Evolutionary conservation across 92 coral and sea anemone genomes (phyloP), one percentile per base, ranked within the genome.

Genomic region (Phenganax marumi): DNA sequence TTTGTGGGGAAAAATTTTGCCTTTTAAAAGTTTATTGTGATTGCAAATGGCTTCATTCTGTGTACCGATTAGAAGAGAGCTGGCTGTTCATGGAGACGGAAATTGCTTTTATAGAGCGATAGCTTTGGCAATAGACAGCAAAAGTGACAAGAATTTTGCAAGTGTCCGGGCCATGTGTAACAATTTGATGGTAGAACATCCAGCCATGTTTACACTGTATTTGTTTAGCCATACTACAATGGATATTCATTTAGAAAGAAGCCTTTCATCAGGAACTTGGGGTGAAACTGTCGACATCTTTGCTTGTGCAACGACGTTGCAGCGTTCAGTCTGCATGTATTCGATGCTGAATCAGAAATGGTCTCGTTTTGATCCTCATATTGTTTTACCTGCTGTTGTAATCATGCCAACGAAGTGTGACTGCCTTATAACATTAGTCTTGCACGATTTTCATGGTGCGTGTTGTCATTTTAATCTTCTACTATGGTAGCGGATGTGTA

Each of bases 401-500:
- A 26, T 16, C n/a, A 19, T 61, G 17, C 22, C 68, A 61, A 7
- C 17, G 9, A 19, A 61, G n/a, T 61, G 68, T 26, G n/a, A 61
- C 68, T 61, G 68, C n/a, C 68, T 26, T 8, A 61, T 61, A 61
- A 61, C 68, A 17, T 16, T 61, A 26, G 68, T 61, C 7, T 19
- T 79, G 74, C 84, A 79, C 2, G 75, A 63, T 66, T 55, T 61
- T 18, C 73, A 79, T 48, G 43, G 22, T 46, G 19, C 75, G 62
- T 24, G 73, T 25, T 58, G 11, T 63, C 61, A 64, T 47, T 80
- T 61, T 79, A 61, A 79, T 79, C 73, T 79, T n/a, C 84, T 79
- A 33, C 54, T 79, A 26, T n/a, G n/a, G n/a, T n/a, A n/a, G n/a
- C n/a, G n/a, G n/a, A n/a, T n/a, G n/a, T n/a, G n/a, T n/a, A n/a